Percentiles rank a stretch among this genome's conserved stretches.
Evolutionary conservation across 1,140 invertebrate genomes (phyloP).

Genomic region (Steinernema feltiae): DNA sequence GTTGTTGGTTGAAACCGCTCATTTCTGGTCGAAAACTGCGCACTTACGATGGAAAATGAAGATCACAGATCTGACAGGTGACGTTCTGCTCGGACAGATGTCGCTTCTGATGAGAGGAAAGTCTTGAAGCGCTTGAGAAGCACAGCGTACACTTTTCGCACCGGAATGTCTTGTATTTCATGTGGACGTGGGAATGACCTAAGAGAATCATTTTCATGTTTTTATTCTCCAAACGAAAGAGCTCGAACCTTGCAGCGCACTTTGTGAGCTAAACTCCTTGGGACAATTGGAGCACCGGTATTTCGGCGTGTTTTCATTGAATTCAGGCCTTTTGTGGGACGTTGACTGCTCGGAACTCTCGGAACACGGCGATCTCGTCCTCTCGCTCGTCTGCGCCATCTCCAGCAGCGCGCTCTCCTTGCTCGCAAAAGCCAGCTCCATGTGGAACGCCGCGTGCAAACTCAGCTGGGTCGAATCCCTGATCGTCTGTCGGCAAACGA

Average conservation of each 20-base stretch:
- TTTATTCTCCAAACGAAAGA: not conserved
- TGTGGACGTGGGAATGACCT: constrained; percentile 10
- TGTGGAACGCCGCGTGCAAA: not conserved
- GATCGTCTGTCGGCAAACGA: not conserved
- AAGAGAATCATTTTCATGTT: not conserved
- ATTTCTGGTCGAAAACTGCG: too few species aligned
- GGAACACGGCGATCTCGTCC: not conserved
- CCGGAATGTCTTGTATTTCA: constrained; percentile 2
- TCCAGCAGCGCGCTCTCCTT: too few species aligned
- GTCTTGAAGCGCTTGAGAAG: not conserved
- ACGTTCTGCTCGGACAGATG: constrained; percentile 3
- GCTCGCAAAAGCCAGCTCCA: constrained; percentile 3
- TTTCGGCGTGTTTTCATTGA: not conserved
- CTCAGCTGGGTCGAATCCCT: not conserved
- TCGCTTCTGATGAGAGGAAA: not conserved
- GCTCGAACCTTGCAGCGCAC: not conserved
- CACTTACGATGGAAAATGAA: not conserved
- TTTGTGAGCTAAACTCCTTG: not conserved
- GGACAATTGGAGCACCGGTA: not conserved
- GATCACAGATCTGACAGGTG: not conserved
- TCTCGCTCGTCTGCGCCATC: not conserved
- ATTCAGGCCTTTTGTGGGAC: not conserved
- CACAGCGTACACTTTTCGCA: not conserved
- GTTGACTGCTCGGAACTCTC: not conserved
- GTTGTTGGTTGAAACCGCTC: too few species aligned